Percentiles rank a stretch among this genome's conserved stretches.
Conservation (phyloP, 2,888 invertebrate species). For the Ischnus inquisitorius region DNA sequence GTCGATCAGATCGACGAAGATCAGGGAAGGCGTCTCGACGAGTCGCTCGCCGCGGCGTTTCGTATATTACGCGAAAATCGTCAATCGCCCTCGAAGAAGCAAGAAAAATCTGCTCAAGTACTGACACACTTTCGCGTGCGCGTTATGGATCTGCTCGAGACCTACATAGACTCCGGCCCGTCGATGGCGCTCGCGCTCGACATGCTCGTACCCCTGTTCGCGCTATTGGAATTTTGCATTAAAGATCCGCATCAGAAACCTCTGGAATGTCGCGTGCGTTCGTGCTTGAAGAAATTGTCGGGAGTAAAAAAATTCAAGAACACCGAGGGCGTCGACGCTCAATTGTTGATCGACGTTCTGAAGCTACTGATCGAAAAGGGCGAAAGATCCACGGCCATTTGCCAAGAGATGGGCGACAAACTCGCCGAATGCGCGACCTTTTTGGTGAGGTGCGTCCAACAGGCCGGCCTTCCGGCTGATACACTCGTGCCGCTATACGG, state of each 20-base stretch:
- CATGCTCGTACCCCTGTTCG: constrained; percentile 90
- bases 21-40: constrained; percentile 91
- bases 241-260: constrained; percentile 90
- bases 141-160: constrained; percentile 91
- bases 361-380: constrained; percentile 88
- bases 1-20: constrained; percentile 92
- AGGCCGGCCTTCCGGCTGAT: constrained; percentile 81
- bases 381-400: constrained; percentile 88
- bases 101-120: constrained; percentile 89
- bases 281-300: constrained; percentile 88
- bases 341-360: constrained; percentile 86
- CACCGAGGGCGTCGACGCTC: constrained; percentile 87
- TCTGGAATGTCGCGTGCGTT: constrained; percentile 88
- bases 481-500: constrained; percentile 86
- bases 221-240: constrained; percentile 90
- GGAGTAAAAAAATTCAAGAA: constrained; percentile 88
- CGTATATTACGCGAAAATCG: constrained; percentile 86
- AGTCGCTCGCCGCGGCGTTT: constrained; percentile 91
- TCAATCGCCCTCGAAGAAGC: constrained; percentile 83
- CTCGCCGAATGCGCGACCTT: constrained; percentile 89
- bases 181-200: constrained; percentile 90
- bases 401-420: constrained; percentile 89
- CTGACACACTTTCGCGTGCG: constrained; percentile 91
- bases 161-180: constrained; percentile 90
- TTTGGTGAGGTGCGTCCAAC: constrained; percentile 88